A percentile compares a stretch with the other conserved stretches of the same genome.
Conservation (phyloP, 1,140 invertebrate genomes). For the Aphaenogaster ashmeadi region DNA sequence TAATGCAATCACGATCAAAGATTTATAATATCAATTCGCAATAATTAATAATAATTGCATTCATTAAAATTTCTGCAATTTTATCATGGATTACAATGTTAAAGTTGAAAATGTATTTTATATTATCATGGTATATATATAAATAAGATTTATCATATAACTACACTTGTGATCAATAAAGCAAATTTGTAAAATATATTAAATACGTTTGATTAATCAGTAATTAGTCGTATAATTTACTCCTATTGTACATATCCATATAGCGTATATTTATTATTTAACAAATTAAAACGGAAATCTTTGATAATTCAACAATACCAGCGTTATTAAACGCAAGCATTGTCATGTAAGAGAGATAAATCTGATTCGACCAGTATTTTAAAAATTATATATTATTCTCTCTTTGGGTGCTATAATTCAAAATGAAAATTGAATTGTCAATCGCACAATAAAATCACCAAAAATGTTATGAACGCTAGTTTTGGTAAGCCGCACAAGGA, state of each 20-base stretch:
- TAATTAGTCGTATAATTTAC: slow-evolving; percentile 27
- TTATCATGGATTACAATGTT: not conserved
- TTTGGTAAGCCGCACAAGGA: not conserved
- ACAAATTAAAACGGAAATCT: slow-evolving; percentile 2
- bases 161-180: not conserved
- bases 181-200: not conserved
- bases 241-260: not conserved
- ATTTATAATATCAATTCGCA: not conserved
- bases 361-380: not conserved
- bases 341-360: not conserved
- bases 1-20: not conserved
- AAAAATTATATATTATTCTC: slow-evolving; percentile 8
- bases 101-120: not conserved
- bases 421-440: not conserved
- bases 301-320: not conserved
- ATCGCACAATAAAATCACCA: not conserved
- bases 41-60: slow-evolving; percentile 32
- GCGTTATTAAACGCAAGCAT: not conserved
- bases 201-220: slow-evolving; percentile 11
- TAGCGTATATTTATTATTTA: not conserved
- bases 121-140: not conserved
- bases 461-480: not conserved
- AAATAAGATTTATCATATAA: slow-evolving; percentile 1
- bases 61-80: slow-evolving; percentile 12
- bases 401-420: not conserved